Base-by-base conservation (phyloP, 1,140 invertebrate species). In the Callitettix versicolor region DNA sequence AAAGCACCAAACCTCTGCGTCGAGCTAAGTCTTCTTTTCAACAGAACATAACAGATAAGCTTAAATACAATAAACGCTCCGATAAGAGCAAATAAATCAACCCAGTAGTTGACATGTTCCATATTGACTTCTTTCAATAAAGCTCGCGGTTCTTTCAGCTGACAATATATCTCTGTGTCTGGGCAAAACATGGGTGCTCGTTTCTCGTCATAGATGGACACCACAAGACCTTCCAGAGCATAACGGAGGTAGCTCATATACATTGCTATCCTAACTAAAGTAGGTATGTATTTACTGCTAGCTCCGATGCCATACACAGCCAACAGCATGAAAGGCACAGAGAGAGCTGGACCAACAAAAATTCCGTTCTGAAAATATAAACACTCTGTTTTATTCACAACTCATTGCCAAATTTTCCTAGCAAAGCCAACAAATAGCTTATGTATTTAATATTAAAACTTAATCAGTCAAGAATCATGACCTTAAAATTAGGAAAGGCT, bases 211-310 rank as follows among this genome's bases (percentile, higher is more conserved):
- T 91, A 93, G 9, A 92, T 80, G 0, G 88, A 77, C 2, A 81
- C 76, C 0, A 89, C 76, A 0, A 91, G 72, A 1, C 84, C 86
- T 67, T 95, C 88, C 33, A 94, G 75, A 4, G 78, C 78, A 62
- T 85, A 85, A 36, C 89, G 77, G 46, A 94, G 75, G 66, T 86
- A 95, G 58, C 89, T 92, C n/a, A 84, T 73, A 60, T 88, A 83
- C 72, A 92, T 86, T 0, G 86, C 71, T 61, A 90, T 70, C 53
- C 78, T 71, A 65, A 84, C 78, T 56, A 87, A 74, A 0, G 82
- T 69, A 0, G 88, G 86, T 52, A 84, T 70, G 2, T 77, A 73
- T 4, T 69, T 70, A 42, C 76, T 78, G 1, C 79, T 79, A 46
- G 71, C 75, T 0, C 86, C 87, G 44, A 88, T 78, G 46, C 85